phyloP scores from a whole-genome alignment of 1,140 invertebrate species.

The Drosophila bocki region DNA sequence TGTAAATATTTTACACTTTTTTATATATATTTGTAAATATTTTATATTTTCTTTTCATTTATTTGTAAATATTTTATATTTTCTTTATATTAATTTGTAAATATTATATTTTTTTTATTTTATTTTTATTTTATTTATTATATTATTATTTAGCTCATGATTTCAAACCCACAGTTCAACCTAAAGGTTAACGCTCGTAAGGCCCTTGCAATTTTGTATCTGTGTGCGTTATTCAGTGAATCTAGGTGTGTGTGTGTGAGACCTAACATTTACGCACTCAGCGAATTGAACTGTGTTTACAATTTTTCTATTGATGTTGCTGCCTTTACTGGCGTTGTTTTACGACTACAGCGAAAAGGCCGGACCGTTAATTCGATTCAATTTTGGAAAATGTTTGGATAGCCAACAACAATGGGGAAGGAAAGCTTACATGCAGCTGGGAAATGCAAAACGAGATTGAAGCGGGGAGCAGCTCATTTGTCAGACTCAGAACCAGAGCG shows the following conservation, averaged over 20 bases:
- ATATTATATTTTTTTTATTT: no score
- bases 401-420: constrained; percentile 40
- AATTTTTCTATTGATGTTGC: constrained; percentile 77
- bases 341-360: constrained; percentile 79
- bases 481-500: constrained; percentile 22
- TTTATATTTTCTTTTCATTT: no score
- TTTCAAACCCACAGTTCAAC: neutral
- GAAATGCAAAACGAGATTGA: constrained; percentile 67
- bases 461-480: constrained; percentile 48
- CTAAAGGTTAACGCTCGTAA: constrained; percentile 52
- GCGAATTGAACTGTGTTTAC: constrained; percentile 72
- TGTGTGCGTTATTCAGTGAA: constrained; percentile 4
- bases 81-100: no score
- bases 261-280: constrained; percentile 63
- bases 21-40: no score
- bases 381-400: constrained; percentile 72
- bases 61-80: no score
- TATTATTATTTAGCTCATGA: no score
- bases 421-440: constrained; percentile 60
- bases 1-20: no score
- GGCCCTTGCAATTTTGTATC: constrained; percentile 18
- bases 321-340: constrained; percentile 43
- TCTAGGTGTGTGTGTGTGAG: constrained; percentile 12
- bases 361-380: constrained; percentile 78
- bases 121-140: no score